These are phyloP conservation scores for Cryptomyrus ogoouensis DNA, from an alignment of 2,113 vertebrate genomes.

Conservation along the genomic window DNA sequence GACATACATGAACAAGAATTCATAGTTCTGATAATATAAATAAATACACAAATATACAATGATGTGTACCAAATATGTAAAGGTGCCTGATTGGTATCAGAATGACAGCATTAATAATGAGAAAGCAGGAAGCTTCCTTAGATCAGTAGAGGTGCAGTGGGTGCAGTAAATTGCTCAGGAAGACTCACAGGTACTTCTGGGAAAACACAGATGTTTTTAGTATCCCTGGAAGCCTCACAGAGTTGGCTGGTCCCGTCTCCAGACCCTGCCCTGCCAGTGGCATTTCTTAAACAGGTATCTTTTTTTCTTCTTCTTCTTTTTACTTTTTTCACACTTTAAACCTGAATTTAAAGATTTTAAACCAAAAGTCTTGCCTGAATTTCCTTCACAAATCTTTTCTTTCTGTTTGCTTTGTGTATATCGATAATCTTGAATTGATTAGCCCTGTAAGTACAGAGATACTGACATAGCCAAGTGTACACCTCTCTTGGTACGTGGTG, in stretches of 20 bases:
- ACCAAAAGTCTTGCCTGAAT: not conserved
- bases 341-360: not conserved
- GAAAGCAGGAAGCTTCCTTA: conserved; percentile 22
- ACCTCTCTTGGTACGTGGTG: not conserved
- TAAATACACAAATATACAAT: not conserved
- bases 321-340: not conserved
- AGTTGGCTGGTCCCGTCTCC: not conserved
- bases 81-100: not conserved
- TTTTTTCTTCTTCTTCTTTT: not conserved
- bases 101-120: conserved; percentile 16
- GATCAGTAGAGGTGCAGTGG: conserved; percentile 16
- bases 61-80: not conserved
- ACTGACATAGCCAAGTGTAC: not conserved
- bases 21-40: not conserved
- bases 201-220: conserved; percentile 41
- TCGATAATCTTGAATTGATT: conserved; percentile 16
- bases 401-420: conserved; percentile 29
- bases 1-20: not conserved
- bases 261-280: not conserved
- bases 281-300: not conserved
- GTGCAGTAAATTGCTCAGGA: conserved; percentile 24
- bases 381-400: not conserved
- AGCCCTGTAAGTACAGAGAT: not conserved
- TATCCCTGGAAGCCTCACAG: conserved; percentile 11
- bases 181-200: conserved; percentile 24